Evolutionary conservation across 2,113 vertebrate genomes (phyloP).

Genomic region (Climacteris rufus): DNA sequence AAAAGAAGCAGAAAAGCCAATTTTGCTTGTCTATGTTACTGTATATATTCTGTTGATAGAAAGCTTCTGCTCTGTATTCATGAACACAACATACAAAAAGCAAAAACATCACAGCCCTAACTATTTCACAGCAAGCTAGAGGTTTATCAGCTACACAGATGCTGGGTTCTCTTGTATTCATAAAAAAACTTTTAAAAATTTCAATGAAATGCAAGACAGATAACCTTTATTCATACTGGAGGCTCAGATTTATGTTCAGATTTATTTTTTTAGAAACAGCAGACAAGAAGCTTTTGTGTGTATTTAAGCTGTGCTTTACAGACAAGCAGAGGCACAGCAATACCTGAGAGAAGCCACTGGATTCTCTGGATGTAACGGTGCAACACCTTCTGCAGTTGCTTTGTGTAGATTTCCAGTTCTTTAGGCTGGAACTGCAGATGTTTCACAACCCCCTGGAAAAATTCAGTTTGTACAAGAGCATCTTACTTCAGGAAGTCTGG

Average conservation of each 20-base stretch:
- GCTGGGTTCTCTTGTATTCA: not conserved
- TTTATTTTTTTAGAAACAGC: not conserved
- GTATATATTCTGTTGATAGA: not conserved
- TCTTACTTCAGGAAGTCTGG: not conserved
- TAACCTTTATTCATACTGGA: not conserved
- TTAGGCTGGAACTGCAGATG: conserved; percentile 73
- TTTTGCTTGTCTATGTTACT: not conserved
- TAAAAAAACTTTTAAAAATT: not conserved
- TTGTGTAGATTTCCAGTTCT: conserved; percentile 72
- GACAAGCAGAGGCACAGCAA: not conserved
- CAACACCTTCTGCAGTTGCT: conserved; percentile 53
- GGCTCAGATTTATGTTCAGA: not conserved
- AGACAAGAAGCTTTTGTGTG: not conserved
- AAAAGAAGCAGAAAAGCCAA: not conserved
- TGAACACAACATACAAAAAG: not conserved
- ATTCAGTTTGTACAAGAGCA: not conserved
- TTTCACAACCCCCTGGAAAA: conserved; percentile 72
- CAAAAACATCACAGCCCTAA: not conserved
- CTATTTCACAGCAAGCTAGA: not conserved
- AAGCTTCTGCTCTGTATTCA: not conserved
- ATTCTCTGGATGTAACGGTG: conserved; percentile 69
- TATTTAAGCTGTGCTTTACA: not conserved
- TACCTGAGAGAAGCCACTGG: conserved; percentile 85
- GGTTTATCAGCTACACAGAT: not conserved
- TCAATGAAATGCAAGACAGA: not conserved